Evolutionary conservation across 2,888 invertebrate species (phyloP), one percentile per base, ranked within the genome.

Genomic region (Ectemnius continuus): DNA sequence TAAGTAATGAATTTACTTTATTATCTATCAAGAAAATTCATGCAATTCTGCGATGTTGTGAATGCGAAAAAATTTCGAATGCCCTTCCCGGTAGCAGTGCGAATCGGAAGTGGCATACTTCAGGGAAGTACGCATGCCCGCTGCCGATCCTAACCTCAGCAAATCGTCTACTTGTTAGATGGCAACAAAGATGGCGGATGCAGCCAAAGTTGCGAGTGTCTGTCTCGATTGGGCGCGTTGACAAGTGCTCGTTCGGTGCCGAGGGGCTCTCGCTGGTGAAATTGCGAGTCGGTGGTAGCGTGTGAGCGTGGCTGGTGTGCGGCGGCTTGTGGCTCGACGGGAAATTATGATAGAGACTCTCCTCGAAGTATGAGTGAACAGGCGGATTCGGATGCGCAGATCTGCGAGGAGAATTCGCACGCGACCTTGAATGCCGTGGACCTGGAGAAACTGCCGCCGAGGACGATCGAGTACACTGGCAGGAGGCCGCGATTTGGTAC

Each of bases 121-220:
- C 36, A 36, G 52, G 16, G 52, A 14, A 52, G 16, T 52, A 52
- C 16, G 52, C 52, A 52, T 52, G 52, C 52, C n/a, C 16, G 16
- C 4, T 52, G 52, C 36, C 36, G 52, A 52, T 16, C 46, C 52
- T 52, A 52, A 52, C 52, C 52, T 52, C 52, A 52, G n/a, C 16
- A 16, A 68, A 70, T 75, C 75, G 76, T 76, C 72, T 56, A 73
- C 75, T 78, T 83, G 83, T 70, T 74, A 62, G 62, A 76, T 73
- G 61, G 79, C 76, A 83, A 79, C 82, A 88, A 88, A 87, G 79
- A 88, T 88, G 88, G 88, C 85, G 86, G 79, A 71, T 73, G 63
- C 67, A 81, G 80, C 82, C 78, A 80, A 74, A 83, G 78, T 81
- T 81, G 79, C 75, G 71, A 76, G 83, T 85, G 82, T 81, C 78